phyloP scores from a whole-genome alignment of 2,113 vertebrate genomes.

The Chlorodrepanis virens region DNA sequence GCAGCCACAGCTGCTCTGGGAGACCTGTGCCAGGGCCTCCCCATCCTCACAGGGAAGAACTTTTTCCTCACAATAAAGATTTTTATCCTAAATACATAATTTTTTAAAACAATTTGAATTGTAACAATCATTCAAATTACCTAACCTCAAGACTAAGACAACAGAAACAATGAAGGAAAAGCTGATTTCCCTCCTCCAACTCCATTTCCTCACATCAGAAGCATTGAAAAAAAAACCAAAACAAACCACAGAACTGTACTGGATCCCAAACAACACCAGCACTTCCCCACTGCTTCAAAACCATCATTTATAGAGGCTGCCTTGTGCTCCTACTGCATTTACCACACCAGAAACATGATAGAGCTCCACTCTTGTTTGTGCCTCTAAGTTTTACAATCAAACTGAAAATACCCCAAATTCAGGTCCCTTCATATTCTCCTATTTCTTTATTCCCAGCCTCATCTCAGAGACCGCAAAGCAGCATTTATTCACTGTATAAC shows the following conservation, averaged over 20 bases:
- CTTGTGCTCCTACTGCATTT: rapidly evolving
- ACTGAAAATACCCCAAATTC: neutral
- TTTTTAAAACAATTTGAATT: neutral
- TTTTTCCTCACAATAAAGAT: neutral
- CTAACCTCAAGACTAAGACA: neutral
- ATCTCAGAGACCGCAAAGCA: neutral
- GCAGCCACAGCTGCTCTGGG: neutral
- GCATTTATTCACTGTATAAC: neutral
- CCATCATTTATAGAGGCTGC: rapidly evolving
- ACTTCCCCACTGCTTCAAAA: neutral
- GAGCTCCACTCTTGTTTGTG: neutral
- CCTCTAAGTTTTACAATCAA: neutral
- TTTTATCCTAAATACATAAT: neutral
- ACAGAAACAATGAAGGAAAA: neutral
- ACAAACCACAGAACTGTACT: neutral
- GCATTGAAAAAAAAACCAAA: neutral
- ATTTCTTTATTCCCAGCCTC: neutral
- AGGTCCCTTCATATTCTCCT: neutral
- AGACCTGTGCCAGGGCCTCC: neutral
- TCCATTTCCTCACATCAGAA: neutral
- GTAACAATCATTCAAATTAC: neutral
- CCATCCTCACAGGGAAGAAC: neutral
- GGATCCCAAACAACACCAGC: neutral
- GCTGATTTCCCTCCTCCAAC: neutral
- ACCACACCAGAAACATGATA: rapidly evolving